Base-by-base conservation (phyloP, 1,140 invertebrate species). In the Procambarus virginalis region DNA sequence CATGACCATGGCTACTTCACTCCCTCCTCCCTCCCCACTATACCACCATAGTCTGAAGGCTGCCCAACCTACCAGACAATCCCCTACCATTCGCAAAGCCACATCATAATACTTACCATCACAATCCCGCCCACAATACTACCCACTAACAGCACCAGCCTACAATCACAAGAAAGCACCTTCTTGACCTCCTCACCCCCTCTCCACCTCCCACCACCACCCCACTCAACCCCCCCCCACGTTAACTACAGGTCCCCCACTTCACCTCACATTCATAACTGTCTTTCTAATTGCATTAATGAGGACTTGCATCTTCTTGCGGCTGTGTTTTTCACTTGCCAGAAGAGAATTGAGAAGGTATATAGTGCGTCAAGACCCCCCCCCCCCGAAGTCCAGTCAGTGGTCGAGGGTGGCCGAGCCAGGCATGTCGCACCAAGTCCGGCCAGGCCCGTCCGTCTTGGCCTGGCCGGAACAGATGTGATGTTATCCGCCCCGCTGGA, bases 401-500 rank as follows among this genome's bases (percentile, higher is more conserved):
- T 60, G 48, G 80, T 48, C 12, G 68, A 34, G 80, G 46, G 76
- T 78, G 76, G 76, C 76, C 46, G 51, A 14, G 79, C 58, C 60
- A 34, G 22, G 48, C 58, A 60, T 22, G 49, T n/a, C 51, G 84
- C 22, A 76, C 75, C 45, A 60, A 58, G 76, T 46, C 46, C 22
- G 5, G 46, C 78, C 22, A 34, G 76, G 76, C 34, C 64, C 78
- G 64, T 68, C 64, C 20, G n/a, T 22, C n/a, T 34, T 45, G 76
- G 76, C 55, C 60, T 46, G 78, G 55, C 75, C 86, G 68, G 80
- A 76, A 77, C 79, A 75, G 73, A 89, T 77, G 58, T 77, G 86
- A 89, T 89, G 86, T 89, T 89, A 89, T 89, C 86, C 86, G 48
- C 12, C n/a, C 55, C 45, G 45, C 68, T 76, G 86, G 86, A 76